Evolutionary conservation across 2,113 vertebrate species (phyloP).

Genomic region (Zosterops borbonicus): DNA sequence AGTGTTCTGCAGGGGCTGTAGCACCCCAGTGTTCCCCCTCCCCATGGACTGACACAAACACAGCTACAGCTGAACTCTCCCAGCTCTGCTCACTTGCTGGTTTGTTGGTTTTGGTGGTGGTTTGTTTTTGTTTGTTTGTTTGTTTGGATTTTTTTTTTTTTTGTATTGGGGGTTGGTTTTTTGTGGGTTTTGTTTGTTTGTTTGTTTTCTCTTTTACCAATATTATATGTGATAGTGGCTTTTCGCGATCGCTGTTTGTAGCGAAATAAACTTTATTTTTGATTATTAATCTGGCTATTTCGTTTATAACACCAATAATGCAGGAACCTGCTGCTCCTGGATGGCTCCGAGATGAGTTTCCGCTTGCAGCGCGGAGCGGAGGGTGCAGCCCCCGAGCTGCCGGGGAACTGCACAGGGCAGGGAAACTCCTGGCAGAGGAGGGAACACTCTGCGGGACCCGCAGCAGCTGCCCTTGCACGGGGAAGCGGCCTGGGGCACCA

Average conservation of each 20-base stretch:
- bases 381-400: neutral
- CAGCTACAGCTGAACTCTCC: neutral
- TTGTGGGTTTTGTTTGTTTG: too few species aligned
- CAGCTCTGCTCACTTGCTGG: neutral
- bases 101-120: neutral
- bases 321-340: neutral
- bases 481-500: neutral
- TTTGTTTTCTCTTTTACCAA: neutral
- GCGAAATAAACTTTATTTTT: too few species aligned
- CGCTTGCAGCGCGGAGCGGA: rapidly evolving
- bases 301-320: neutral
- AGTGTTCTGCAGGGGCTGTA: neutral
- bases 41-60: rapidly evolving
- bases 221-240: too few species aligned
- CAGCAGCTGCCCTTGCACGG: rapidly evolving
- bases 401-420: rapidly evolving
- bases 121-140: neutral
- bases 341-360: neutral
- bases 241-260: too few species aligned
- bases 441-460: neutral
- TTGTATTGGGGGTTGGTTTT: neutral
- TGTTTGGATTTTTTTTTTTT: neutral
- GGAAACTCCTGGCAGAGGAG: rapidly evolving
- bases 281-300: too few species aligned
- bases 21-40: neutral